Conservation (phyloP, 2,797 vertebrate species). For the Enteromius mattozi region DNA sequence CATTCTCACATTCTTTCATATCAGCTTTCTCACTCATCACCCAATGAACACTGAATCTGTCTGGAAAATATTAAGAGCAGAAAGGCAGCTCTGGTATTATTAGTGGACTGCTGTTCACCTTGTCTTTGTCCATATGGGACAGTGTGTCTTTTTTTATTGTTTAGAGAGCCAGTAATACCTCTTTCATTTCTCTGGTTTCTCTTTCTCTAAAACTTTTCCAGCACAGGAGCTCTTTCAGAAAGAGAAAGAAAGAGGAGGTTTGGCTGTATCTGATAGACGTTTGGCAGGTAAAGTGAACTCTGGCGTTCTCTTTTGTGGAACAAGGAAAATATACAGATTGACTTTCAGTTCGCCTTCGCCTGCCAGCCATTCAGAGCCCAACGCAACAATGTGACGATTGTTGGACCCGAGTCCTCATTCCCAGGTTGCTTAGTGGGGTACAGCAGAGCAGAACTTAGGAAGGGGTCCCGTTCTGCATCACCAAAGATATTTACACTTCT, state of each 20-base stretch:
- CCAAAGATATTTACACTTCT: conserved; percentile 26
- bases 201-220: conserved; percentile 54
- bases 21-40: background rate
- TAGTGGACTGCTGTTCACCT: background rate
- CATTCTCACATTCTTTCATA: background rate
- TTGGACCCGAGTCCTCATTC: conserved; percentile 11
- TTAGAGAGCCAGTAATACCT: background rate
- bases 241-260: conserved; percentile 66
- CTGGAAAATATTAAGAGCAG: background rate
- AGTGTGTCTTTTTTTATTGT: conserved; percentile 1
- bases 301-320: conserved; percentile 33
- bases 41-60: background rate
- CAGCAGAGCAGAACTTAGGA: background rate
- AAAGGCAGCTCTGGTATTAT: background rate
- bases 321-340: conserved; percentile 34
- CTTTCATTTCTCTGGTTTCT: background rate
- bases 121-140: background rate
- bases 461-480: conserved; percentile 26
- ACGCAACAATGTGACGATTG: conserved; percentile 23
- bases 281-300: conserved; percentile 37
- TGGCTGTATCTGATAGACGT: conserved; percentile 25
- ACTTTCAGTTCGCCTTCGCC: conserved; percentile 15
- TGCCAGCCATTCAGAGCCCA: conserved; percentile 45
- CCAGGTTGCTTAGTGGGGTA: conserved; percentile 17
- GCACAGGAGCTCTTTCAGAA: conserved; percentile 71